Evolutionary conservation across 2,888 invertebrate species (phyloP), one percentile per base, ranked within the genome.

Genomic region (Fragum sueziense): DNA sequence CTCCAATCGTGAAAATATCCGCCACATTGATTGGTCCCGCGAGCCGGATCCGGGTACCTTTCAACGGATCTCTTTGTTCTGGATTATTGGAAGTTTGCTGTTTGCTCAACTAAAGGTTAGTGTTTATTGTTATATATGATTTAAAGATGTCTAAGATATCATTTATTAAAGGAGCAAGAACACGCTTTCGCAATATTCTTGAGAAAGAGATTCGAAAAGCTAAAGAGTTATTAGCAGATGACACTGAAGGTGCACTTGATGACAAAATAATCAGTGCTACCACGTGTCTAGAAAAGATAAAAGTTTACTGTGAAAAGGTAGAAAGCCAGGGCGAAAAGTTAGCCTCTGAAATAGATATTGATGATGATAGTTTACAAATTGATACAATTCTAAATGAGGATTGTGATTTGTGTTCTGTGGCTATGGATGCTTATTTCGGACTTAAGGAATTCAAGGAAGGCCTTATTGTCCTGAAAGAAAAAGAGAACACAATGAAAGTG

Each of bases 261-360:
- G 33, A 20, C 20, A 33, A 65, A 33, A 22, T 65, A 4, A 3
- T 9, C 9, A 9, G 20, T 14, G 37, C 65, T n/a, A 34, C 4
- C n/a, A 34, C 34, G 14, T 37, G 37, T n/a, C 17, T 65, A 3
- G 37, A 65, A 65, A 29, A 34, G 37, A 4, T 37, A 2, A 65
- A 65, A 65, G 17, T 37, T 22, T 65, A 68, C 20, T 68, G 51
- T 41, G 68, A 68, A 29, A 68, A 68, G 27, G 14, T 68, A 2
- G 51, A 22, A 68, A 20, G 11, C 1, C 68, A 68, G n/a, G 17
- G 47, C 17, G 51, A 68, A 14, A 68, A 41, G 41, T 68, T 2
- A 2, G 47, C n/a, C 6, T 34, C 27, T 41, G 27, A 27, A 27
- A 7, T 68, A 22, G 22, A 34, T 14, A n/a, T n/a, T n/a, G 68